Evolutionary conservation across 2,888 invertebrate genomes (phyloP).

Genomic region (Ophioninae sp.): DNA sequence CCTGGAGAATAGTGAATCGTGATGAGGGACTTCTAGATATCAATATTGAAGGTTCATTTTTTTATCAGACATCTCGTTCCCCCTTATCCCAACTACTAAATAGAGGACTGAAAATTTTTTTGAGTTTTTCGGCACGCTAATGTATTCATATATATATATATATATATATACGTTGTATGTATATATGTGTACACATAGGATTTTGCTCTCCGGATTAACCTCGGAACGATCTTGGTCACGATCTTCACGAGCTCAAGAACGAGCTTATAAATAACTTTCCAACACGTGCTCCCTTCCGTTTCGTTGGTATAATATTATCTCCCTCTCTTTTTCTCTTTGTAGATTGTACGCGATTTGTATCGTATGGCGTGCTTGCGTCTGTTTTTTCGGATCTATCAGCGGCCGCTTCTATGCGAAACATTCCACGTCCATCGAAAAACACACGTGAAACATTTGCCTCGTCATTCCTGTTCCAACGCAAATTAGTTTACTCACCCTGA

Average conservation of each 20-base stretch:
- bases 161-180: not conserved
- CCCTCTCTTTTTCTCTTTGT: not conserved
- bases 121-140: too few relatives aligned
- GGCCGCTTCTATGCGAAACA: not conserved
- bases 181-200: not conserved
- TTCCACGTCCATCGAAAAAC: not conserved
- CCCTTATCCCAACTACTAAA: too few relatives aligned
- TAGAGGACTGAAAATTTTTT: not conserved
- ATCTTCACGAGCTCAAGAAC: slow-evolving; percentile 11
- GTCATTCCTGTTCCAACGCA: not conserved
- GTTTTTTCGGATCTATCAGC: not conserved
- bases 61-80: too few relatives aligned
- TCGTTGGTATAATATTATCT: slow-evolving; percentile 42
- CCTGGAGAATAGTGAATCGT: too few relatives aligned
- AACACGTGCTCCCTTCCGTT: slow-evolving; percentile 44
- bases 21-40: too few relatives aligned
- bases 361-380: slow-evolving; percentile 5
- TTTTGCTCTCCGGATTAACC: slow-evolving; percentile 35
- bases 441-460: not conserved
- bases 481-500: not conserved
- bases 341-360: not conserved
- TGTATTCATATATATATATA: not conserved
- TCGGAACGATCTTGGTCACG: slow-evolving; percentile 35
- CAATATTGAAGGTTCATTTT: too few relatives aligned
- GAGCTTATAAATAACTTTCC: slow-evolving; percentile 55